Base-by-base conservation (phyloP, 2,797 vertebrate genomes). In the Cynodonichthys magdalenae region DNA sequence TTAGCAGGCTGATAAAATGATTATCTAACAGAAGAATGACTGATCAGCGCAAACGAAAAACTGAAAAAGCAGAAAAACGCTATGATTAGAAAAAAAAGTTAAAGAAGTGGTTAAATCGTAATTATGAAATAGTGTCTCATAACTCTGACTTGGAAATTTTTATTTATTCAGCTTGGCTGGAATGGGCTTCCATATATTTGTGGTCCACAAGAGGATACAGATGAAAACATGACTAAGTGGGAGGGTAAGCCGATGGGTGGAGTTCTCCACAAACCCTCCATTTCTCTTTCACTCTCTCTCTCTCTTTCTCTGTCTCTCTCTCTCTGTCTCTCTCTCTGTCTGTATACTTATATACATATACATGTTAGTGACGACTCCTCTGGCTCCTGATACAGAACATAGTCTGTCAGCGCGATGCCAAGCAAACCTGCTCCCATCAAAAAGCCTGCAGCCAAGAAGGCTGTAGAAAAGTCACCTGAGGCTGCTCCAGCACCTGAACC, bases 361-460 rank as follows among this genome's bases (percentile, higher is more conserved):
- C 87, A 92, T 88, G 91, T 84, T 61, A 63, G 68, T 49, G 14
- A 57, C 65, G 41, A 68, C 51, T 52, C 51, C 15, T 20, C 41
- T 15, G 54, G 8, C 47, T 28, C 15, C 28, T 42, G 28, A 84
- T 77, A 64, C 64, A 74, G 58, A 87, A 63, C 59, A 84, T 42
- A 69, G 27, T 80, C 70, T 71, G 49, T 58, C 60, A 63, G 51
- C 67, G 75, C 36, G 0, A 96, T 95, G 95, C 93, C 95, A 0
- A 73, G 90, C 41, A 95, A 95, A 85, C 84, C 92, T 59, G 83
- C 92, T 1, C 88, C 93, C 59, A 91, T 93, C 75, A 93, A 93
- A 78, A 94, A 94, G 74, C 82, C 92, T 44, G 76, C 89, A 5
- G 86, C 84, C 49, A 85, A 92, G 1, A 90, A 90, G 76, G 85